phyloP scores from a whole-genome alignment of 2,113 vertebrate species.

The Dromiciops gliroides region DNA sequence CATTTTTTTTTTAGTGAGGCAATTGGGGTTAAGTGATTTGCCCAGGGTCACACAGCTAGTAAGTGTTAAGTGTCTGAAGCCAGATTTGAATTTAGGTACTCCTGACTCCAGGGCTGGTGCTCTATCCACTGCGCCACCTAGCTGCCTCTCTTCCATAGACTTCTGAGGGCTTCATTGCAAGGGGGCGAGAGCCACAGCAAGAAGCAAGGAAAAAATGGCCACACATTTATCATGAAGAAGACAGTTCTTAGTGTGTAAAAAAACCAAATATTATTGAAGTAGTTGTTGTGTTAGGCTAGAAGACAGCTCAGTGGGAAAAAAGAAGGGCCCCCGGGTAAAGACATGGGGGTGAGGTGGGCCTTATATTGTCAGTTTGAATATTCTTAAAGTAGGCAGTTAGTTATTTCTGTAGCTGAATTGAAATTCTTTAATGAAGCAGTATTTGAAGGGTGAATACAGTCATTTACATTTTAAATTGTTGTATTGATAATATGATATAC shows the following conservation, averaged over 20 bases:
- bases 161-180: background rate
- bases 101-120: too few species aligned
- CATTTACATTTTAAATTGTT: background rate
- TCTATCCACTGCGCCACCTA: too few species aligned
- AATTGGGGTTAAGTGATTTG: too few species aligned
- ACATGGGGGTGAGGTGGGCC: background rate
- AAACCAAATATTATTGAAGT: background rate
- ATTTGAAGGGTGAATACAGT: background rate
- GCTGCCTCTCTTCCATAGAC: background rate
- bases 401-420: fast-evolving
- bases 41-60: too few species aligned
- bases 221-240: background rate
- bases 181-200: background rate
- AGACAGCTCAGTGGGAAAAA: background rate
- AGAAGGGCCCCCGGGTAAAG: too few species aligned
- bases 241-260: background rate
- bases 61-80: too few species aligned
- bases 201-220: background rate
- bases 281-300: too few species aligned
- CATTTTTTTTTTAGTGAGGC: too few species aligned
- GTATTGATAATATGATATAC: background rate
- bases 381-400: fast-evolving
- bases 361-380: fast-evolving
- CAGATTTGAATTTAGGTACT: too few species aligned
- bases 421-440: background rate